A percentile compares a stretch with the other conserved stretches of the same genome.
Conservation (phyloP, 2,797 vertebrate genomes). For the Leucoraja ocellata region DNA sequence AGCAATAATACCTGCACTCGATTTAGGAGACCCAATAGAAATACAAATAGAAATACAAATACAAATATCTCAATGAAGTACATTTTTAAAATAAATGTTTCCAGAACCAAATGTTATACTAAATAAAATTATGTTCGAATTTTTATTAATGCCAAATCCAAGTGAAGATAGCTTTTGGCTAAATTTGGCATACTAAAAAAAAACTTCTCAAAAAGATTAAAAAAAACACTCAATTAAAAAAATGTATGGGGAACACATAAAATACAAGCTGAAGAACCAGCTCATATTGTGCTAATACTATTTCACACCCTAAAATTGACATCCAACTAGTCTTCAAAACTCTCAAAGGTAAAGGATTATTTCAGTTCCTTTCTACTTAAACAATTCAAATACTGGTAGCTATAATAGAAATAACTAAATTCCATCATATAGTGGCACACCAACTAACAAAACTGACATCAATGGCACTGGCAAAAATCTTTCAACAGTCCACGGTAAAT, state of each 20-base stretch:
- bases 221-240: neutral
- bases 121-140: neutral
- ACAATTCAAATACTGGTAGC: neutral
- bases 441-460: neutral
- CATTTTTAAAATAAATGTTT: too few relatives aligned
- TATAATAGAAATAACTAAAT: neutral
- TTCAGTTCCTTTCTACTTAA: neutral
- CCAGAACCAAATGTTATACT: neutral
- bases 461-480: neutral
- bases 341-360: neutral
- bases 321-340: neutral
- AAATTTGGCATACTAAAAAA: neutral
- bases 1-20: neutral
- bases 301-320: neutral
- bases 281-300: neutral
- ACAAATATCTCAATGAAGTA: neutral
- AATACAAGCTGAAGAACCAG: neutral
- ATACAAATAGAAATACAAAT: too few relatives aligned
- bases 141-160: neutral
- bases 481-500: neutral
- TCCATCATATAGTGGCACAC: neutral
- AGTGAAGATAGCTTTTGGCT: neutral
- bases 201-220: neutral
- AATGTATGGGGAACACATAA: neutral
- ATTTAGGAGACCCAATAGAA: neutral